A percentile compares a stretch with the other conserved stretches of the same genome.
These are phyloP conservation scores for Clarias laeviceps DNA, from an alignment of 2,797 vertebrate species.

Conservation along the genomic window DNA sequence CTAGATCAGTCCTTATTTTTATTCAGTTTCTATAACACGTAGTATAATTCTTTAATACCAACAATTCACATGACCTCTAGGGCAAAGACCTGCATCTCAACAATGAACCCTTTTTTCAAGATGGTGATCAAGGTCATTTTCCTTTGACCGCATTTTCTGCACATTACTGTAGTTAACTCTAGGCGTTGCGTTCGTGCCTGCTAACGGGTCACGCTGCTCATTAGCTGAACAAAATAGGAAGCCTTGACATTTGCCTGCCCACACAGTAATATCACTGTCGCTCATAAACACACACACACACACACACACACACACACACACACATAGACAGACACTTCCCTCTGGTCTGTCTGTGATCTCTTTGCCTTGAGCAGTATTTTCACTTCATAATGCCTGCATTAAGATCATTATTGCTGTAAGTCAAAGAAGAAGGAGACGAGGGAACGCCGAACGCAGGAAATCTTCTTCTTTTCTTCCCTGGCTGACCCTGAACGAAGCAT, in stretches of 20 bases:
- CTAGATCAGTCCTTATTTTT: not conserved
- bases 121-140: constrained; percentile 32
- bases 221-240: constrained; percentile 53
- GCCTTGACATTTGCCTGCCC: constrained; percentile 54
- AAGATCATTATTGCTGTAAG: constrained; percentile 51
- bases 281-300: constrained; percentile 34
- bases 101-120: not conserved
- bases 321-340: constrained; percentile 14
- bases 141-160: constrained; percentile 39
- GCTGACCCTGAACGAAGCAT: constrained; percentile 6
- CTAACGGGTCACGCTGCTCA: constrained; percentile 53
- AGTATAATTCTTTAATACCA: not conserved
- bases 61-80: constrained; percentile 16
- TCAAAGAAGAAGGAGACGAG: constrained; percentile 44
- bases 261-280: constrained; percentile 47
- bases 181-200: constrained; percentile 22
- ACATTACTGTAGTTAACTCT: constrained; percentile 45
- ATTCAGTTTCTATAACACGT: not conserved
- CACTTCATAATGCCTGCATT: constrained; percentile 45
- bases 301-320: constrained; percentile 33
- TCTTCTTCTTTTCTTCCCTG: constrained; percentile 37
- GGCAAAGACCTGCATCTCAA: constrained; percentile 7
- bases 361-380: constrained; percentile 41
- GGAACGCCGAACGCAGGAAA: constrained; percentile 22
- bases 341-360: constrained; percentile 35